These are phyloP conservation scores for Ellobius talpinus DNA, from an alignment of 2,113 vertebrate species.

Conservation along the genomic window DNA sequence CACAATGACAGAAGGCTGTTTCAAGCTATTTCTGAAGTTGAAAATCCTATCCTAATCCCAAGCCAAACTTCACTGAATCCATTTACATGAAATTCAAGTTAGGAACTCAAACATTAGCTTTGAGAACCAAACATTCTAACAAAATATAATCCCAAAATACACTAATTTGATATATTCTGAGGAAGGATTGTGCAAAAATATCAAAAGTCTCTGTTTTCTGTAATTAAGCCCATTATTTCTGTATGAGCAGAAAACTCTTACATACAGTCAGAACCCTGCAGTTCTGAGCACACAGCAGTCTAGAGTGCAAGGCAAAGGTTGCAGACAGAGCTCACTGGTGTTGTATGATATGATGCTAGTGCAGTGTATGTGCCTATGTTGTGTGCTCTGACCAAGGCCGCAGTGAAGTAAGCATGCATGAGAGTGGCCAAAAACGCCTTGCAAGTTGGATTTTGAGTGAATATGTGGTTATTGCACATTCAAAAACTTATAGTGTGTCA, in stretches of 20 bases:
- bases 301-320: neutral
- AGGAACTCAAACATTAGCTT: neutral
- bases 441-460: neutral
- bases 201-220: neutral
- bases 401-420: neutral
- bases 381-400: neutral
- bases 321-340: neutral
- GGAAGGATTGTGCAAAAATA: neutral
- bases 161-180: neutral
- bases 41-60: neutral
- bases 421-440: neutral
- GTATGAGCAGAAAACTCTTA: too few species aligned
- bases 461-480: neutral
- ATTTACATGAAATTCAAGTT: neutral
- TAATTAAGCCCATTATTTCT: neutral
- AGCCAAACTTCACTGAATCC: neutral
- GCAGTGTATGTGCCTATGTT: neutral
- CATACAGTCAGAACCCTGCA: neutral
- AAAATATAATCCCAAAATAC: neutral
- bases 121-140: neutral
- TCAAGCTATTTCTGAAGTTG: neutral
- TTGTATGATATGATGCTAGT: neutral
- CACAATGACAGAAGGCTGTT: neutral
- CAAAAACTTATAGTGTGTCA: neutral
- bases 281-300: neutral